Base-by-base conservation (phyloP, 2,113 vertebrate genomes). In the Tragelaphus buxtoni region DNA sequence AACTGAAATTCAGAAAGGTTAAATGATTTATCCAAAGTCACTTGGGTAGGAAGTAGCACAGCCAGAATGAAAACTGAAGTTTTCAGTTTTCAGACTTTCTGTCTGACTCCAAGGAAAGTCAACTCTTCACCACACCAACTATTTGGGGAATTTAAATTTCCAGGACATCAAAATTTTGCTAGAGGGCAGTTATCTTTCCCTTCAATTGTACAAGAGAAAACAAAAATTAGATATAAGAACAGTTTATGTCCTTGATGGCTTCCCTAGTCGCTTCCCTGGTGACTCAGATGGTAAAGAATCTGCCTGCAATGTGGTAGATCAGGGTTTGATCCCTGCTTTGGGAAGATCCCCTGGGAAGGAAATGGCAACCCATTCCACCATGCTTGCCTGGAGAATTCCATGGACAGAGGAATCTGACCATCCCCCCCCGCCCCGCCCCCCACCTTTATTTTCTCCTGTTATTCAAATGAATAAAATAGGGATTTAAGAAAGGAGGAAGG, bases 71-170 rank as follows among this genome's bases (percentile, higher is more conserved):
- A 77, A 26, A 28, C 0, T 24, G 28, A 51, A 81, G 18, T 72
- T 35, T 35, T 35, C 35, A 35, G 35, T 35, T 35, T 35, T 35
- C 35, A 35, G 35, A 35, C 35, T 35, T 35, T 35, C 47, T 47
- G 42, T 53, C 7, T 22, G 42, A 65, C n/a, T 30, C 45, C 22
- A 69, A 82, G 53, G 63, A 69, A 76, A 83, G 47, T 69, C 55
- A 47, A 11, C 26, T 93, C 80, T 80, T 51, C 12, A 79, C 3
- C 28, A 93, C 16, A 49, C 13, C 83, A 80, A 24, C 56, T 45
- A 49, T 76, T 77, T 61, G 51, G 32, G 9, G 58, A 92, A 84
- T 42, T 89, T 60, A 89, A 45, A 85, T 80, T 89, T 58, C 32
- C 30, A 28, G 24, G 47, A 72, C 11, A 76, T 72, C 49, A 53